Percentiles rank a stretch among this genome's conserved stretches.
Evolutionary conservation across 1,140 invertebrate species (phyloP).

Genomic region (Acromyrmex heyeri): DNA sequence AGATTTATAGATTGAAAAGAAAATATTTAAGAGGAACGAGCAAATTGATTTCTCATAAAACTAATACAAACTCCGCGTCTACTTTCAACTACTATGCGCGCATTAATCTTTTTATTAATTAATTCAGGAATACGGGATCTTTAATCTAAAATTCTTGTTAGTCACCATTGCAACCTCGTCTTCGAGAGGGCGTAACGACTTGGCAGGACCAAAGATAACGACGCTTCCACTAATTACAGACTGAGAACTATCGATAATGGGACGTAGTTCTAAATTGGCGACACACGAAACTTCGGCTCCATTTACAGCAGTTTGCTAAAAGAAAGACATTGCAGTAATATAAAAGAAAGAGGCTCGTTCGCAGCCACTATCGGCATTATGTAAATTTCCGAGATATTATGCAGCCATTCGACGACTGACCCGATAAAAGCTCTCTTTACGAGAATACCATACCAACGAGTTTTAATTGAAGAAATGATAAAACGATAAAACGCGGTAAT

Average conservation of each 20-base stretch:
- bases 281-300: conserved; percentile 64
- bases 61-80: conserved; percentile 22
- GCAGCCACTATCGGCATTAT: conserved; percentile 60
- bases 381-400: conserved; percentile 62
- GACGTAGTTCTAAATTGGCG: conserved; percentile 59
- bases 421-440: conserved; percentile 44
- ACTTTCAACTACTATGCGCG: conserved; percentile 3
- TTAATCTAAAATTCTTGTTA: conserved; percentile 58
- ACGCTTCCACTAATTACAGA: conserved; percentile 63
- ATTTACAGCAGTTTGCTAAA: conserved; percentile 52
- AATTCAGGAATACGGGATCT: conserved; percentile 18
- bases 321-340: conserved; percentile 42
- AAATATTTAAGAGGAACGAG: conserved; percentile 43
- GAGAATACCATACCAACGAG: conserved; percentile 27
- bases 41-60: conserved; percentile 39
- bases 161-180: neutral
- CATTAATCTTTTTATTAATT: conserved; percentile 58
- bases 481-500: conserved; percentile 44
- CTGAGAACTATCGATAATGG: conserved; percentile 66
- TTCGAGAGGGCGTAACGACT: conserved; percentile 9
- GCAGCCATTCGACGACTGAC: conserved; percentile 52
- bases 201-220: conserved; percentile 44
- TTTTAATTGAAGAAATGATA: conserved; percentile 59
- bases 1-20: conserved; percentile 39
- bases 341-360: conserved; percentile 47